phyloP scores from a whole-genome alignment of 2,113 vertebrate genomes.

The Dolichotis patagonum region DNA sequence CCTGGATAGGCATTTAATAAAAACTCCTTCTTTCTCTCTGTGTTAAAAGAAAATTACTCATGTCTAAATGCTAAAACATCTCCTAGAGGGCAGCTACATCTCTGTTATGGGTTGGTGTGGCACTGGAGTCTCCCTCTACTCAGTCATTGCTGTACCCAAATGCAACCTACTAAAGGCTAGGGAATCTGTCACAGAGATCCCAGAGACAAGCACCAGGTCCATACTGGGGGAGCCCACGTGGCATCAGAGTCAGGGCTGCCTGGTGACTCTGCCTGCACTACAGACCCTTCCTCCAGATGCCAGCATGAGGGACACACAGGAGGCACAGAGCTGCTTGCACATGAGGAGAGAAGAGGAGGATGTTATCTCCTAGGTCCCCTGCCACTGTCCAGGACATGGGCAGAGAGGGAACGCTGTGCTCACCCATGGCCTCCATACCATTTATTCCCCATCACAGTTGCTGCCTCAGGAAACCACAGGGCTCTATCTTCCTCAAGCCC shows the following conservation, averaged over 20 bases:
- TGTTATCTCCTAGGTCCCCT: background rate
- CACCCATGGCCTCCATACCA: background rate
- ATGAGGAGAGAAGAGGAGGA: background rate
- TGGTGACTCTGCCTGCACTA: background rate
- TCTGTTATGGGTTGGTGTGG: background rate
- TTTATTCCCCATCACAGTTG: background rate
- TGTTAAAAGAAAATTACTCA: background rate
- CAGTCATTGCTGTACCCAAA: background rate
- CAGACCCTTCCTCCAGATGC: background rate
- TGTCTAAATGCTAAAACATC: background rate
- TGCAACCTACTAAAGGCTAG: background rate
- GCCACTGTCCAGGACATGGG: background rate
- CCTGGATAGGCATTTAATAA: background rate
- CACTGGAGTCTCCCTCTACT: fast-evolving
- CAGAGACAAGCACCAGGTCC: background rate
- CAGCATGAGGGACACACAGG: background rate
- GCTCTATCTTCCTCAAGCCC: background rate
- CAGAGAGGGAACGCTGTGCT: background rate
- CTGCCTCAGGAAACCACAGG: background rate
- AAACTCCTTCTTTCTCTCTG: background rate
- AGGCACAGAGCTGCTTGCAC: background rate
- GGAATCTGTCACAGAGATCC: background rate
- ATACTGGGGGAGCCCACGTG: background rate
- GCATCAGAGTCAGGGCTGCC: background rate
- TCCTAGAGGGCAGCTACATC: background rate